Evolutionary conservation across 1,140 invertebrate species (phyloP).

Genomic region (Ridgeia piscesae): DNA sequence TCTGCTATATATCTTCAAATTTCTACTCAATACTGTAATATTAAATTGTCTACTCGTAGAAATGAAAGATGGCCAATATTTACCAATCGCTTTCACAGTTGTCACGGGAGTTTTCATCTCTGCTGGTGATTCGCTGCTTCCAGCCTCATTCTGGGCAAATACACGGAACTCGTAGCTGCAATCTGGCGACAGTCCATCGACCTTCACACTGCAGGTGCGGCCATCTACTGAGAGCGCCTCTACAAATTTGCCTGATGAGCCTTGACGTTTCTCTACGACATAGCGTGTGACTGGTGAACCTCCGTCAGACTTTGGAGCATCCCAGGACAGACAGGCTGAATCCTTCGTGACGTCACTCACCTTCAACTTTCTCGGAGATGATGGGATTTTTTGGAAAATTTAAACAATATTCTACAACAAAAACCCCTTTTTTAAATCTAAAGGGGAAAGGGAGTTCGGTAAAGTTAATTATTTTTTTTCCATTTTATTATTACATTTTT

Average conservation of each 20-base stretch:
- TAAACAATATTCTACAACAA: background rate
- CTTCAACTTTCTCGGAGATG: slow-evolving; percentile 87
- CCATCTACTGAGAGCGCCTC: slow-evolving; percentile 11
- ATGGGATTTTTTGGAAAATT: slow-evolving; percentile 65
- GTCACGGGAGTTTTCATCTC: slow-evolving; percentile 20
- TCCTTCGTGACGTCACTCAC: slow-evolving; percentile 89
- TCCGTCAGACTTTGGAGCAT: slow-evolving; percentile 70
- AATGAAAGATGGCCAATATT: background rate
- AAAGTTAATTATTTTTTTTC: too few relatives aligned
- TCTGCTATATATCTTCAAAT: too few relatives aligned
- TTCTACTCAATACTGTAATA: background rate
- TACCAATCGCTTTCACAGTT: background rate
- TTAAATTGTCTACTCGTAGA: background rate
- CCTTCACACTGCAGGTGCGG: slow-evolving; percentile 16
- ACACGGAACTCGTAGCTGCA: slow-evolving; percentile 85
- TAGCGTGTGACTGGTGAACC: slow-evolving; percentile 33
- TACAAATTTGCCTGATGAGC: slow-evolving; percentile 54
- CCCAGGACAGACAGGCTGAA: slow-evolving; percentile 91
- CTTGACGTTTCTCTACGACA: slow-evolving; percentile 62
- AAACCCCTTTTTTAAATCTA: too few relatives aligned
- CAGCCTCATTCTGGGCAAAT: slow-evolving; percentile 93
- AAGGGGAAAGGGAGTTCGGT: too few relatives aligned
- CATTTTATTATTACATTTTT: too few relatives aligned
- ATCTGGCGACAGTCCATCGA: slow-evolving; percentile 19
- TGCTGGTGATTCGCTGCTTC: slow-evolving; percentile 68